Conservation (phyloP, 2,113 vertebrate species). For the Ictalurus furcatus region DNA sequence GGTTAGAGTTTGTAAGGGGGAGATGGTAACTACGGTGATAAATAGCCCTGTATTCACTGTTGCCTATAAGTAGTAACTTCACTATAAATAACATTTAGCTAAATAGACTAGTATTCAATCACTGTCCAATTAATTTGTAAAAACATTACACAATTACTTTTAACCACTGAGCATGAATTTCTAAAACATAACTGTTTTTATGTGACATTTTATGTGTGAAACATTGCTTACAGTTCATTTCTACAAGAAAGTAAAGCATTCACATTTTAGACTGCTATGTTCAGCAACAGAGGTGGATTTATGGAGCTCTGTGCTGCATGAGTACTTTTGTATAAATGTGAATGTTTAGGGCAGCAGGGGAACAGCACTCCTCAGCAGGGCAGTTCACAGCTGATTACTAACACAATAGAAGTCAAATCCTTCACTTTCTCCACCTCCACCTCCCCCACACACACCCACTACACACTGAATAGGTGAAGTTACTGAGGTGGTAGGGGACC, state of each 20-base stretch:
- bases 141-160: not conserved
- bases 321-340: slow-evolving; percentile 22
- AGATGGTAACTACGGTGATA: slow-evolving; percentile 64
- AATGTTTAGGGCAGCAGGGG: slow-evolving; percentile 44
- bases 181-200: not conserved
- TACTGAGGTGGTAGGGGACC: not conserved
- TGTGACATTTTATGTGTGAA: not conserved
- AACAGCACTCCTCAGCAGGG: slow-evolving; percentile 33
- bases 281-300: slow-evolving; percentile 40
- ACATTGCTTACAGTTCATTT: not conserved
- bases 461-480: not conserved
- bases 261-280: not conserved
- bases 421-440: slow-evolving; percentile 40
- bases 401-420: slow-evolving; percentile 45
- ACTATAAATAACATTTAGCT: slow-evolving; percentile 47
- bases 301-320: slow-evolving; percentile 7
- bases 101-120: not conserved
- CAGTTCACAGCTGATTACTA: slow-evolving; percentile 46
- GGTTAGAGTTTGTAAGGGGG: slow-evolving; percentile 7
- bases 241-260: not conserved
- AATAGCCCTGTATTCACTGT: slow-evolving; percentile 54
- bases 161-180: not conserved
- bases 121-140: not conserved
- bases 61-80: slow-evolving; percentile 48
- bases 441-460: not conserved